Base-by-base conservation (phyloP, 2,888 invertebrate species). In the Plebejus argus region DNA sequence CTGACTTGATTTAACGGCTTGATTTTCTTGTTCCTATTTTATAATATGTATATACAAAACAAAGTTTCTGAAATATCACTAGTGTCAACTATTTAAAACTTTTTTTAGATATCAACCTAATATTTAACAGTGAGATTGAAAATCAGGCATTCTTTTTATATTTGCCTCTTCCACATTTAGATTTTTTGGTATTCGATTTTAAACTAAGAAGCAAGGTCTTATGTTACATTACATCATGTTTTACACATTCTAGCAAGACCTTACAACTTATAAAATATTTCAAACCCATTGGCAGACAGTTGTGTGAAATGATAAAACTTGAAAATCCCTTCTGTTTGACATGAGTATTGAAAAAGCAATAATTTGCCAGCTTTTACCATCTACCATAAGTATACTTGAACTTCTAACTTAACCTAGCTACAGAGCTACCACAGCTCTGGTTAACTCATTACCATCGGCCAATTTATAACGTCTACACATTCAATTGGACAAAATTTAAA, bases 281-380 rank as follows among this genome's bases (percentile, higher is more conserved):
- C 15, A 74, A 74, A 23, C 74, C 74, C 49, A 74, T 28, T 53
- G 53, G 74, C 74, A 74, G 53, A 49, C 45, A 23, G 45, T 49
- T 49, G 28, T 53, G 20, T 23, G 28, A 74, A 28, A 72, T 45
- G 0, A 71, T 61, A 61, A 15, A 28, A 33, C 6, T 66, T 66
- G 66, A 28, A 15, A 66, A 23, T 23, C 4, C 28, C 6, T 28
- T 33, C 15, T 66, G 66, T 66, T 28, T 66, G 66, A 66, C 45
- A 87, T 92, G 93, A 93, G 93, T 93, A 93, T 93, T 93, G 89
- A 90, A 87, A 90, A 88, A 89, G 87, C 86, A 87, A 87, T 88
- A 88, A 87, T 89, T 90, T 86, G 89, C 88, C 89, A 89, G 89
- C 90, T 91, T 88, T 91, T 92, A 90, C 85, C 83, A 84, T 79